A percentile compares a stretch with the other conserved stretches of the same genome.
phyloP scores from a whole-genome alignment of 2,888 invertebrate genomes.

The Lypha dubia region DNA sequence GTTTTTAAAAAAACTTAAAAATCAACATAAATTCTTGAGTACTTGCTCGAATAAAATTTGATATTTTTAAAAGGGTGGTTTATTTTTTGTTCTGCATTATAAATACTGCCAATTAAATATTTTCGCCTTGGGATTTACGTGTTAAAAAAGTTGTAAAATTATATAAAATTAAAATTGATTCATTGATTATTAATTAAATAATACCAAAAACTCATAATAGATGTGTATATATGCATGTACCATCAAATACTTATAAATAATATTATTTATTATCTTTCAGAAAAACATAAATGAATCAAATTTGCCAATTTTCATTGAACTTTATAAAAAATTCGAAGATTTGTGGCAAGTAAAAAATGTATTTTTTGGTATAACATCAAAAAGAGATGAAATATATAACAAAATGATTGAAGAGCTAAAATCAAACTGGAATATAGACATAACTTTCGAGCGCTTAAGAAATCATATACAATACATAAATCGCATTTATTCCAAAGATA shows the following conservation, averaged over 20 bases:
- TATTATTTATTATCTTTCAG: constrained; percentile 47
- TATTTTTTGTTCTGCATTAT: too few species aligned
- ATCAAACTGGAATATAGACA: constrained; percentile 50
- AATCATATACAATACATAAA: constrained; percentile 73
- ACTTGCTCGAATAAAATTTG: too few species aligned
- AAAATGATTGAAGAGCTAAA: constrained; percentile 55
- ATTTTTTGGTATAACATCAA: constrained; percentile 58
- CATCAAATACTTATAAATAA: background rate
- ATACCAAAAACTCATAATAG: too few species aligned
- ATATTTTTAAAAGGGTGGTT: too few species aligned
- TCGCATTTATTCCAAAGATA: constrained; percentile 55
- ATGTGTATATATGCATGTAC: background rate
- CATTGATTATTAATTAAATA: too few species aligned
- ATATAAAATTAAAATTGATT: too few species aligned
- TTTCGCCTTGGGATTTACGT: too few species aligned
- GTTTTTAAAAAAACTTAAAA: too few species aligned
- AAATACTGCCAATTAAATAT: too few species aligned
- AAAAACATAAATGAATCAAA: constrained; percentile 59
- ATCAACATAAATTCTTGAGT: too few species aligned
- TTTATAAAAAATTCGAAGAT: constrained; percentile 61
- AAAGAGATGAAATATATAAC: constrained; percentile 57
- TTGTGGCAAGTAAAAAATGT: constrained; percentile 66
- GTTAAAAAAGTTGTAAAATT: too few species aligned
- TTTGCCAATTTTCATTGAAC: constrained; percentile 56
- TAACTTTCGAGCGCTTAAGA: constrained; percentile 42